Evolutionary conservation across 2,113 vertebrate species (phyloP).

Genomic region (Gnathonemus longibarbis): DNA sequence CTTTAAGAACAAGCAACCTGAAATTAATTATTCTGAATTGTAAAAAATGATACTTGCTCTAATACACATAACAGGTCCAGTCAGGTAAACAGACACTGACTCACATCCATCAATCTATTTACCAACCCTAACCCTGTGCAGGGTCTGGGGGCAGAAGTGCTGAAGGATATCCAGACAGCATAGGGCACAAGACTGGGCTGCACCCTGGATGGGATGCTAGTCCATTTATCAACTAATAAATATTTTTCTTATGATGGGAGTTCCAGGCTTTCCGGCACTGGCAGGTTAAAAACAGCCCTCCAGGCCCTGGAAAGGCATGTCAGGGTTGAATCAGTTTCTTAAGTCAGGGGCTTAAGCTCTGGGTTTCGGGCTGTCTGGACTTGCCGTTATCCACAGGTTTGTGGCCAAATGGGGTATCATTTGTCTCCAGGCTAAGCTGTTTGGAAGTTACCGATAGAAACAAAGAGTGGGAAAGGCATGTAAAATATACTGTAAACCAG

Average conservation of each 20-base stretch:
- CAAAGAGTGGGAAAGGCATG: not conserved
- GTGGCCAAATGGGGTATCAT: not conserved
- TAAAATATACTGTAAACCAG: not conserved
- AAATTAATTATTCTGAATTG: not conserved
- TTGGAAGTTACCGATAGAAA: not conserved
- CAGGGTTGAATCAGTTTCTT: not conserved
- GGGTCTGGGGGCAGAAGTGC: not conserved
- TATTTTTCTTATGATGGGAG: not conserved
- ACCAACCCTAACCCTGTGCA: not conserved
- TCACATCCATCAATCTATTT: not conserved
- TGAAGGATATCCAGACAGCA: not conserved
- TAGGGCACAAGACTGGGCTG: not conserved
- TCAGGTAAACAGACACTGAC: not conserved
- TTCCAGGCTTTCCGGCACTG: not conserved
- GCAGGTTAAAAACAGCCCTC: not conserved
- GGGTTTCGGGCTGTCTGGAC: not conserved
- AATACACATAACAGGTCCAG: not conserved
- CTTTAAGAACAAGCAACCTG: not conserved
- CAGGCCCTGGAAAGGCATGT: not conserved
- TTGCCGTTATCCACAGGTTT: not conserved
- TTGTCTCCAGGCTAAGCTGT: not conserved
- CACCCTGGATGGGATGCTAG: not conserved
- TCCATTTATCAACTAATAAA: not conserved
- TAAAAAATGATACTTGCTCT: not conserved
- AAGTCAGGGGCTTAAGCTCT: not conserved